These are phyloP conservation scores for Addax nasomaculatus DNA, from an alignment of 2,113 vertebrate species.

Conservation along the genomic window DNA sequence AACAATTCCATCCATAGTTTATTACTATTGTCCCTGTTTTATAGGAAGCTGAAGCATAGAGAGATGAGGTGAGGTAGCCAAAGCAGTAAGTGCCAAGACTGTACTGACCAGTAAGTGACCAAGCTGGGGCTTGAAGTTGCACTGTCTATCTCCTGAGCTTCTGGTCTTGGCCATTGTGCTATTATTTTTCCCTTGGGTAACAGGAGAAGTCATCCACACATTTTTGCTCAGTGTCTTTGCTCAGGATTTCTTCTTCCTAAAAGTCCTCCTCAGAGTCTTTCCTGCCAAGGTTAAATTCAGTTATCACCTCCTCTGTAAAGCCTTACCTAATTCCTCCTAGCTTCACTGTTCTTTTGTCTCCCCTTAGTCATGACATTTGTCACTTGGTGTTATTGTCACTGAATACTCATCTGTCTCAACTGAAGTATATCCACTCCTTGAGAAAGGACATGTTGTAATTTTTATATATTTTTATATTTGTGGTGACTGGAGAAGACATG, in stretches of 20 bases:
- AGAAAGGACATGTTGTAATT: neutral
- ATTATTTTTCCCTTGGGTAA: neutral
- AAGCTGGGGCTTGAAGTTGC: neutral
- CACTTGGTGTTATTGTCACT: neutral
- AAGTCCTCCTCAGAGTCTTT: neutral
- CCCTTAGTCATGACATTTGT: neutral
- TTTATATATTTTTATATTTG: neutral
- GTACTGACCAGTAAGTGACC: neutral
- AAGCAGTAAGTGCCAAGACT: neutral
- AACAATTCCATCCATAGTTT: neutral
- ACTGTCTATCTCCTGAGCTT: neutral
- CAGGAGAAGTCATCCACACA: neutral
- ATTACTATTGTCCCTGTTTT: neutral
- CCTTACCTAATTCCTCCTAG: neutral
- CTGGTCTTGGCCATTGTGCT: neutral
- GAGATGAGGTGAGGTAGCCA: neutral
- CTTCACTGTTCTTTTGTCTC: neutral
- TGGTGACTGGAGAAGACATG: neutral
- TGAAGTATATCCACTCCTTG: neutral
- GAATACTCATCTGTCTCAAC: neutral
- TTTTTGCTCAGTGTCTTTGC: neutral
- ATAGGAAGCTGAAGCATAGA: neutral
- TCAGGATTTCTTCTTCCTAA: neutral
- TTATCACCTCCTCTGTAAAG: neutral
- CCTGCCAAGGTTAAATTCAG: neutral